Evolutionary conservation across 2,797 vertebrate genomes (phyloP).

Genomic region (Natrix natrix): DNA sequence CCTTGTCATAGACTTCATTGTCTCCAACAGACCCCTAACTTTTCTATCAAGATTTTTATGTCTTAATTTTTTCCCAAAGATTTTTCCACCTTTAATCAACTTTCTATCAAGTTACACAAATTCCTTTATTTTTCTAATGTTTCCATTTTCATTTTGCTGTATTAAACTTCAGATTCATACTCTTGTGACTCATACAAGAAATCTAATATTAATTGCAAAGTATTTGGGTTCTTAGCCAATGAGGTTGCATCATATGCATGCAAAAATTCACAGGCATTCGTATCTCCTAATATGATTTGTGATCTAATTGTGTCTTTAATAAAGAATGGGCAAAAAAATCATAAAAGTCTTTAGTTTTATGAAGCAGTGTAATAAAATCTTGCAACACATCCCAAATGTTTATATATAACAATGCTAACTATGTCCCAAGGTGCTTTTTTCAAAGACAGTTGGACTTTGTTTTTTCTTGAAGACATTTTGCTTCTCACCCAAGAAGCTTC

Average conservation of each 20-base stretch:
- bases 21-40: not conserved
- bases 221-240: not conserved
- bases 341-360: not conserved
- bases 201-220: not conserved
- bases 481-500: not conserved
- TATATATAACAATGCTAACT: not conserved
- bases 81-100: not conserved
- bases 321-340: not conserved
- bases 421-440: not conserved
- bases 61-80: not conserved
- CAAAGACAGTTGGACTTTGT: not conserved
- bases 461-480: not conserved
- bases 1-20: not conserved
- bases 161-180: not conserved
- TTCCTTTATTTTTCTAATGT: not conserved
- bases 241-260: not conserved
- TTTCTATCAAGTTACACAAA: not conserved
- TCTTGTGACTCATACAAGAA: not conserved
- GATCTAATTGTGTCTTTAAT: not conserved
- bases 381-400: not conserved
- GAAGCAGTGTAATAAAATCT: not conserved
- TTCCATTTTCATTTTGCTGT: not conserved
- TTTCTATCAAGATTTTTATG: not conserved
- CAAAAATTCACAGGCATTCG: not conserved
- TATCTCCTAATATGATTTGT: not conserved